phyloP scores from a whole-genome alignment of 2,888 invertebrate genomes.

The Aleiodes leptofemur region DNA sequence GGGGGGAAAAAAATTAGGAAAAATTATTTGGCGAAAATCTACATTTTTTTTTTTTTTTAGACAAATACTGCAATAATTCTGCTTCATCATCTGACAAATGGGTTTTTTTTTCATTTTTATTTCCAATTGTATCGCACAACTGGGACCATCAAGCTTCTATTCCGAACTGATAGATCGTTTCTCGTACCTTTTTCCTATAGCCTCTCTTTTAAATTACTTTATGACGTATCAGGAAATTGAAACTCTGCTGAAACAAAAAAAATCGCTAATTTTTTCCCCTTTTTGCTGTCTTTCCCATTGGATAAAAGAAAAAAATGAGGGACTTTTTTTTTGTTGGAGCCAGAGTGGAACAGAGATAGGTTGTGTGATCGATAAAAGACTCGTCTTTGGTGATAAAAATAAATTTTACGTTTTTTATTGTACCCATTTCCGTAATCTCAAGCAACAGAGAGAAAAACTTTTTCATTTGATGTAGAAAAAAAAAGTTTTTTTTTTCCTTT shows the following conservation, averaged over 20 bases:
- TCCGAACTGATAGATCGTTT: conserved; percentile 1
- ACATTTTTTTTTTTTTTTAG: not conserved
- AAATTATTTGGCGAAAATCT: too few relatives aligned
- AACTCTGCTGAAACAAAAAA: too few relatives aligned
- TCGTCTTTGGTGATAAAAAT: conserved; percentile 12
- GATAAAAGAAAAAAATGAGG: not conserved
- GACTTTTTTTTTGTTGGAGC: not conserved
- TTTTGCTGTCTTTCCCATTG: not conserved
- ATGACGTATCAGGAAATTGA: conserved; percentile 11
- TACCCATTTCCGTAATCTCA: not conserved
- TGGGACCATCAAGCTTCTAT: not conserved
- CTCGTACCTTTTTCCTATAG: not conserved
- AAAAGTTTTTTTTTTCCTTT: too few relatives aligned
- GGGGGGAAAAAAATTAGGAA: too few relatives aligned
- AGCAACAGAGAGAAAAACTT: not conserved
- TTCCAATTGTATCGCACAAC: not conserved
- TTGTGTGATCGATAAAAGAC: conserved; percentile 3
- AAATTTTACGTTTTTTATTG: not conserved
- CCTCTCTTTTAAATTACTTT: not conserved
- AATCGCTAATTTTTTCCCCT: too few relatives aligned
- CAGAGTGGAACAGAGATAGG: not conserved
- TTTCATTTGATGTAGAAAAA: not conserved
- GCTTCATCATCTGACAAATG: conserved; percentile 19
- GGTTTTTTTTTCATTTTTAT: conserved; percentile 6
- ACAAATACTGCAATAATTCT: not conserved